Evolutionary conservation across 2,888 invertebrate genomes (phyloP), one percentile per base, ranked within the genome.

Genomic region (Mylabris sibirica): DNA sequence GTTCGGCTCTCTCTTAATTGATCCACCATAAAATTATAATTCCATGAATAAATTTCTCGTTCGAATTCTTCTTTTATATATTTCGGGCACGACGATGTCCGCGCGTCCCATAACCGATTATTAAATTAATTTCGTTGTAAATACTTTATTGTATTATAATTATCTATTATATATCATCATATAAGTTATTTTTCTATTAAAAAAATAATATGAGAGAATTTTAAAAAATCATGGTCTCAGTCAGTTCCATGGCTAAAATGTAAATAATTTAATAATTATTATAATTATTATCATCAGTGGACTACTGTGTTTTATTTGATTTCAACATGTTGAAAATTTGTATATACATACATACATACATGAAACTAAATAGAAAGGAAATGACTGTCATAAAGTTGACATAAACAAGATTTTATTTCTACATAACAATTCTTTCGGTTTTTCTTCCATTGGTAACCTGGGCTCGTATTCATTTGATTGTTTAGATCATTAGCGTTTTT

Each of bases 131-230:
- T 82, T 81, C 76, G 76, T 81, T 84, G 84, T 84, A 84, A 76
- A 84, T 84, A 84, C 77, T 82, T 84, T 79, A 79, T 82, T 84
- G 84, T 84, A 84, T 83, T 84, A 83, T 84, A 84, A 82, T 83
- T 83, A 81, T 81, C 81, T 82, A 83, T 83, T 83, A 82, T 81
- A 82, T 81, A 84, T 82, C 44, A 44, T 41, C 81, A 81, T 83
- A 83, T 82, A 84, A 84, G 84, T 84, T 84, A 84, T 84, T 84
- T 84, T 84, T 84, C 83, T 84, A 84, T 84, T 84, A 83, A 82
- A 82, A 30, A 30, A 6, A 30, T 6, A 30, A 30, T 30, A 30
- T 30, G 30, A 30, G 30, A 30, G 30, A 30, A 30, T 30, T 30
- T 4, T 4, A 30, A 30, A 4, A 30, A 44, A 44, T 44, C 81